Evolutionary conservation across 2,888 invertebrate genomes (phyloP).

Genomic region (Sthenelais limicola): DNA sequence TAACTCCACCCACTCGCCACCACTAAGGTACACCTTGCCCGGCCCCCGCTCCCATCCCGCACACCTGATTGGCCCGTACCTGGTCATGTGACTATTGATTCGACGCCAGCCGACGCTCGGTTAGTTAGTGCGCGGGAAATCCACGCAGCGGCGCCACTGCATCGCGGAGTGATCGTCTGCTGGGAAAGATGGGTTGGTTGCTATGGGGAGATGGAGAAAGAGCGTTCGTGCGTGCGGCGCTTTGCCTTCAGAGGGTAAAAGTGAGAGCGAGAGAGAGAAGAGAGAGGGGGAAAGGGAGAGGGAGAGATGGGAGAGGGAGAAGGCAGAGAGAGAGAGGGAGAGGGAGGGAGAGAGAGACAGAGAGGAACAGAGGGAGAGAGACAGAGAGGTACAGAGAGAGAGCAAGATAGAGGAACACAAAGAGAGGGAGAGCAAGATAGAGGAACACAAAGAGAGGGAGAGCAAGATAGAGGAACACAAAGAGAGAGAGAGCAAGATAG

Average conservation of each 20-base stretch:
- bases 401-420: neutral
- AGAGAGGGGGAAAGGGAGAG: too few relatives aligned
- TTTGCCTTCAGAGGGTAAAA: too few relatives aligned
- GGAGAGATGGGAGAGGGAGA: neutral
- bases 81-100: slow-evolving; percentile 37
- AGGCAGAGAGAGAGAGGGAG: neutral
- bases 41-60: slow-evolving; percentile 5
- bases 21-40: too few relatives aligned
- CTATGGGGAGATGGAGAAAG: neutral
- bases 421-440: neutral
- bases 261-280: neutral
- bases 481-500: neutral
- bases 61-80: slow-evolving; percentile 23
- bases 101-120: neutral
- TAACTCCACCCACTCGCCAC: neutral
- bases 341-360: neutral
- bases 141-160: slow-evolving; percentile 32
- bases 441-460: neutral
- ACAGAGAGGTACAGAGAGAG: neutral
- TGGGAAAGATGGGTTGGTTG: neutral
- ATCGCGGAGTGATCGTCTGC: neutral
- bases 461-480: neutral
- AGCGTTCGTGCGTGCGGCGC: neutral
- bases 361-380: neutral
- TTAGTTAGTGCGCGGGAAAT: neutral